Conservation (phyloP, 2,797 vertebrate genomes). For the Pseudotriccus pelzelni region DNA sequence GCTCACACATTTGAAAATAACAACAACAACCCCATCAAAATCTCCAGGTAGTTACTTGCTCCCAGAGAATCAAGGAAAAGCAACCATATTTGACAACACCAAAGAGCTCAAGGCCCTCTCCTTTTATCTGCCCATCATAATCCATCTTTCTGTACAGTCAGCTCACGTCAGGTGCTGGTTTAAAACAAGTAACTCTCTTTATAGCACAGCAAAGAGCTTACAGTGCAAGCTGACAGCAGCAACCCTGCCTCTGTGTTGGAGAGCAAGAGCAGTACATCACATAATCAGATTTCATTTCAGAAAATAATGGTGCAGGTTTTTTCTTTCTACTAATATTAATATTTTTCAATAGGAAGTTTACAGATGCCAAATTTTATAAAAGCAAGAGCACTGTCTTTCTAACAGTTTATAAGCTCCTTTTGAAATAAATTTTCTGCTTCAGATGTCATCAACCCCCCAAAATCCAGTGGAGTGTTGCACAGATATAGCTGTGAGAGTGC, state of each 20-base stretch:
- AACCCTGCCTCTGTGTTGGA: not conserved
- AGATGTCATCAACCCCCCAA: not conserved
- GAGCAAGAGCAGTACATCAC: not conserved
- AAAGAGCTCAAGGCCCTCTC: not conserved
- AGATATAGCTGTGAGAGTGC: rapidly evolving
- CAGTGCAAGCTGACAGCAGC: not conserved
- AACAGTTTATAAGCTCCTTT: not conserved
- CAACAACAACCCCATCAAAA: not conserved
- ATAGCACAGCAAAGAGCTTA: not conserved
- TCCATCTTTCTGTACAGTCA: not conserved
- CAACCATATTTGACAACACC: not conserved
- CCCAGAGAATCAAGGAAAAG: not conserved
- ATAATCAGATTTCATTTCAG: not conserved
- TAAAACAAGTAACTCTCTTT: not conserved
- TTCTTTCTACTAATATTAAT: not conserved
- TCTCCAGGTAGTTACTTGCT: not conserved
- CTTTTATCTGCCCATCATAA: not conserved
- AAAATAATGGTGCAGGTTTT: not conserved
- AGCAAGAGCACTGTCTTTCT: not conserved
- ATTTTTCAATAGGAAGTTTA: not conserved
- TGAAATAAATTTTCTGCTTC: not conserved
- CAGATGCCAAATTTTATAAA: not conserved
- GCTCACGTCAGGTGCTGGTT: not conserved
- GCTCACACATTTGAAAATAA: not conserved
- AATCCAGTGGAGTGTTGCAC: not conserved